phyloP scores from a whole-genome alignment of 2,113 vertebrate species.

The Notothenia rossii region DNA sequence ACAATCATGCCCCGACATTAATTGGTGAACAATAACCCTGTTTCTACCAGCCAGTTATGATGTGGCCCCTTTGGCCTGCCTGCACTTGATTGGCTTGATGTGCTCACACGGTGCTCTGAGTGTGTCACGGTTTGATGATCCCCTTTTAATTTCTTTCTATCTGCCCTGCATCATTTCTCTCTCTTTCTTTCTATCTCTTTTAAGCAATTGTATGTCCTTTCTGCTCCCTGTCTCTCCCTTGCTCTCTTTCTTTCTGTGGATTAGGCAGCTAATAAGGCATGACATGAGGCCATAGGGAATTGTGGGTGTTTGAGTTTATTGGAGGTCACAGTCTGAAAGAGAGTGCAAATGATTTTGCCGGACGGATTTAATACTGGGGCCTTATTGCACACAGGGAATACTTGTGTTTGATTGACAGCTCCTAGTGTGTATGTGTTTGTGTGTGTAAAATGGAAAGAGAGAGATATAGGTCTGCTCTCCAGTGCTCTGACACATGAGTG shows the following conservation, averaged over 20 bases:
- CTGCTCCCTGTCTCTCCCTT: constrained; percentile 40
- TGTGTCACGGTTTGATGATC: constrained; percentile 72
- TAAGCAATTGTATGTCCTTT: constrained; percentile 59
- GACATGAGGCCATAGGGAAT: constrained; percentile 68
- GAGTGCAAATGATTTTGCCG: constrained; percentile 37
- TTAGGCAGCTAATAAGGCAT: constrained; percentile 76
- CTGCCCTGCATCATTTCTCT: constrained; percentile 56
- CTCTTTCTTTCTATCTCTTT: constrained; percentile 52
- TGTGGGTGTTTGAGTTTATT: constrained; percentile 72
- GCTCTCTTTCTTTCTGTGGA: constrained; percentile 62
- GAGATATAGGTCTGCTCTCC: neutral
- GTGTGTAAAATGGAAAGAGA: neutral
- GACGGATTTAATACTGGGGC: constrained; percentile 31
- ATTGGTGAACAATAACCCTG: constrained; percentile 64
- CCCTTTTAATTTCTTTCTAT: constrained; percentile 67
- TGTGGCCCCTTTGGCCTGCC: constrained; percentile 55
- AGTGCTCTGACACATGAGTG: constrained; percentile 3
- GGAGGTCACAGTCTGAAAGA: constrained; percentile 55
- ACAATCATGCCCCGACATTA: constrained; percentile 57
- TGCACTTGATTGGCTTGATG: constrained; percentile 60
- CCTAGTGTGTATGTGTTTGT: constrained; percentile 1
- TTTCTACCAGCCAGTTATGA: constrained; percentile 62
- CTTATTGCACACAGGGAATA: constrained; percentile 28
- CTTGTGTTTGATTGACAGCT: constrained; percentile 33
- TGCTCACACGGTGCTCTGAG: constrained; percentile 53